phyloP scores from a whole-genome alignment of 2,113 vertebrate species.

The Pachyramphus minor region DNA sequence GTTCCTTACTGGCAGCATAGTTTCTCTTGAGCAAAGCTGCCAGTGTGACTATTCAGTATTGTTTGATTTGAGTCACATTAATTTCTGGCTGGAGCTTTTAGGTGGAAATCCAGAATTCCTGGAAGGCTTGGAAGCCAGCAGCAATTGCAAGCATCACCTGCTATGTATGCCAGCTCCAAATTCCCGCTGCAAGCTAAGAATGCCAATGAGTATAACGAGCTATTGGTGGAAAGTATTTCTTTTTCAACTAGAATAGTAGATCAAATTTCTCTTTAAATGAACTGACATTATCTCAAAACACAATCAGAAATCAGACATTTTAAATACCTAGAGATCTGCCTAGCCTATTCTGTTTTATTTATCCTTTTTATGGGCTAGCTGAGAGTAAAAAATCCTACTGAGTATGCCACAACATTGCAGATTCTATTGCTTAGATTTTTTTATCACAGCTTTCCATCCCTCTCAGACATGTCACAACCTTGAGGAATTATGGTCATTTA shows the following conservation, averaged over 20 bases:
- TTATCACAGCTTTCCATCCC: conserved; percentile 17
- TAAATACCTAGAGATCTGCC: not conserved
- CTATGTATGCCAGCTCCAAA: not conserved
- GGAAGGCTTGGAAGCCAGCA: conserved; percentile 14
- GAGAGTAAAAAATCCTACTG: not conserved
- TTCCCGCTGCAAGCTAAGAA: not conserved
- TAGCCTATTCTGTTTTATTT: not conserved
- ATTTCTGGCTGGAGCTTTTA: conserved; percentile 33
- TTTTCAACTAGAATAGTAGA: not conserved
- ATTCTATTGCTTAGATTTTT: conserved; percentile 41
- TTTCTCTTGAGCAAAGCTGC: not conserved
- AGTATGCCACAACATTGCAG: not conserved
- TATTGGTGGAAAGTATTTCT: not conserved
- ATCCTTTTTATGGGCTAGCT: not conserved
- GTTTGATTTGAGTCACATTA: not conserved
- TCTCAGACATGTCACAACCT: conserved; percentile 38
- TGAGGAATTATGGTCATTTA: conserved; percentile 68
- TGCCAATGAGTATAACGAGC: not conserved
- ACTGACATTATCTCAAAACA: not conserved
- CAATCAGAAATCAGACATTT: not conserved
- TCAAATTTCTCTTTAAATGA: not conserved
- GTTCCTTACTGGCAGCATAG: not conserved
- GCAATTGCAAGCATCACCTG: not conserved
- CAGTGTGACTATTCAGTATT: conserved; percentile 1
- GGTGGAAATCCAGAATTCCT: conserved; percentile 44